Conservation (phyloP, 30 jellyfish, hydroid and myxozoan genomes). For the Hydractinia echinata region DNA sequence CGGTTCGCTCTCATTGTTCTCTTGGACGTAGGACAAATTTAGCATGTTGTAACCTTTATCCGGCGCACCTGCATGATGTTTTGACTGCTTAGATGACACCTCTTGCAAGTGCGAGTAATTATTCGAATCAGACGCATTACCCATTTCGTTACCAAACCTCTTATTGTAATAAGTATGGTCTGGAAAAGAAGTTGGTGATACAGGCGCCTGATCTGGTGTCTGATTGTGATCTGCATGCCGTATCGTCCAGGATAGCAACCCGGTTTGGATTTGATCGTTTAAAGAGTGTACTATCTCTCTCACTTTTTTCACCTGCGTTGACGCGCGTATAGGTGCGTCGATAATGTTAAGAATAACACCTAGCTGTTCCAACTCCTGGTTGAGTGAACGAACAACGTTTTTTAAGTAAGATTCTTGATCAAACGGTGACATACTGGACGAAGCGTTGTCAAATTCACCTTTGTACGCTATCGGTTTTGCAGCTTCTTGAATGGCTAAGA, state of each 20-base stretch:
- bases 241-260: constrained; percentile 84
- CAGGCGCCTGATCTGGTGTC: not conserved
- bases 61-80: not conserved
- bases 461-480: constrained; percentile 44
- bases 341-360: constrained; percentile 65
- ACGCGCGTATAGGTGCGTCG: constrained; percentile 94
- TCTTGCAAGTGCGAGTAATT: constrained; percentile 9
- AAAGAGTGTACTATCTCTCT: constrained; percentile 65
- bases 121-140: not conserved
- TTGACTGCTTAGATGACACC: not conserved
- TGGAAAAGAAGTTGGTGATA: not conserved
- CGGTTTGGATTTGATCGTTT: constrained; percentile 75
- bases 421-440: not conserved
- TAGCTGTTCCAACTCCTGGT: constrained; percentile 81
- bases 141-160: not conserved
- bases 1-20: constrained; percentile 14
- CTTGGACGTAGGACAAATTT: not conserved
- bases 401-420: constrained; percentile 76
- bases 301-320: constrained; percentile 78
- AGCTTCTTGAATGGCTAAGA: constrained; percentile 85
- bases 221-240: constrained; percentile 4
- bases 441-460: constrained; percentile 20
- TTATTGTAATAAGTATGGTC: not conserved
- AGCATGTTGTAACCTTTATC: not conserved
- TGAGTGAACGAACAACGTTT: constrained; percentile 58